Percentiles rank a stretch among this genome's conserved stretches.
Evolutionary conservation across 2,888 invertebrate genomes (phyloP).

Genomic region (Lasius platythorax): DNA sequence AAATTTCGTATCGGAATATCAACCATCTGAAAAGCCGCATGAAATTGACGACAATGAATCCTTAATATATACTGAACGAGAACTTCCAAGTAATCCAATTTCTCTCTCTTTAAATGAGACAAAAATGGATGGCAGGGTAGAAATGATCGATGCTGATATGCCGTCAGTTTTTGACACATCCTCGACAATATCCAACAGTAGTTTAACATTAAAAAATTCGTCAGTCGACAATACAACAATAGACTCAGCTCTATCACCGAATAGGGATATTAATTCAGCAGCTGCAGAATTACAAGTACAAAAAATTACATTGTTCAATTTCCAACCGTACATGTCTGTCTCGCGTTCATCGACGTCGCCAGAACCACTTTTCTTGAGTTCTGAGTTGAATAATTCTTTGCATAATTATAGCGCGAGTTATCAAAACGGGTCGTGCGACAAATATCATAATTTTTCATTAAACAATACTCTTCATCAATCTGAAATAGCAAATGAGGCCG

Average conservation of each 20-base stretch:
- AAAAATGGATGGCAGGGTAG: background rate
- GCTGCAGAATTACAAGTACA: background rate
- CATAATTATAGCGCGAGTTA: constrained; percentile 47
- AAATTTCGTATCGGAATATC: background rate
- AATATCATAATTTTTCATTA: constrained; percentile 38
- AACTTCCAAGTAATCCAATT: background rate
- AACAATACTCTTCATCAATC: constrained; percentile 56
- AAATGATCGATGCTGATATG: background rate
- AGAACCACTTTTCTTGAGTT: constrained; percentile 47
- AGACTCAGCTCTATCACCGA: background rate
- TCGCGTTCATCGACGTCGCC: constrained; percentile 67
- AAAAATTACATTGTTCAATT: constrained; percentile 43
- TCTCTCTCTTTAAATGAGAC: background rate
- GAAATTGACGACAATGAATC: background rate
- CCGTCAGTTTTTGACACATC: background rate
- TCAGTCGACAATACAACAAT: background rate
- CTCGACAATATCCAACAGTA: background rate
- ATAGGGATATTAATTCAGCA: background rate
- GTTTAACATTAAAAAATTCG: constrained; percentile 10
- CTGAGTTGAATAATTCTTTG: constrained; percentile 41
- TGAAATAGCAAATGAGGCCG: constrained; percentile 1
- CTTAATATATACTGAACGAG: background rate
- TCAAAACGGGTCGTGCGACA: constrained; percentile 46
- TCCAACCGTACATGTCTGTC: constrained; percentile 33
- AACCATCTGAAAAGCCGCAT: background rate